Conservation (phyloP, 2,113 vertebrate genomes). For the Gyps fulvus region DNA sequence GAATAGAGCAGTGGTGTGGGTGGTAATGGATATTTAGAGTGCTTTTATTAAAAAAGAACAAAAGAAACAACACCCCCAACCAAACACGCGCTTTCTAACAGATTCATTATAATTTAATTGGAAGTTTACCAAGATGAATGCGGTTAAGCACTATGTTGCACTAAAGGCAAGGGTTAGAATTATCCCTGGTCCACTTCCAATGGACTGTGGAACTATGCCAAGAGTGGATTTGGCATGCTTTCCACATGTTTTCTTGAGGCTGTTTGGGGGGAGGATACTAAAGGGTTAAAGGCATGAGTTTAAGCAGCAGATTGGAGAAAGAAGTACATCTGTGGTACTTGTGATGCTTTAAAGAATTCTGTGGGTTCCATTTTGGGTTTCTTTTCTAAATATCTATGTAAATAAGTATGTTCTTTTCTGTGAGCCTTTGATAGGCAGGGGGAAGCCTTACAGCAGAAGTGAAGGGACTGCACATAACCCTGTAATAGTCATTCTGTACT, state of each 20-base stretch:
- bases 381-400: background rate
- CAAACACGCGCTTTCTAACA: background rate
- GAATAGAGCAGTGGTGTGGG: accelerated
- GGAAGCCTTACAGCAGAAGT: background rate
- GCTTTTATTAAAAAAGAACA: background rate
- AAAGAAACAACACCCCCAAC: background rate
- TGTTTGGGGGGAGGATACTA: background rate
- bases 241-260: background rate
- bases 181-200: background rate
- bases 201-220: background rate
- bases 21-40: slow-evolving; percentile 18
- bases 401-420: background rate
- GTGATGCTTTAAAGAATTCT: background rate
- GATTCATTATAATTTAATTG: background rate
- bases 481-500: background rate
- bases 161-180: background rate
- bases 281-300: background rate
- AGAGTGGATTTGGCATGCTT: background rate
- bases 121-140: background rate
- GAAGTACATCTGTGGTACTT: background rate
- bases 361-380: background rate
- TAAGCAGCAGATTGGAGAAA: background rate
- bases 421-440: background rate
- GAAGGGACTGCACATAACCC: background rate
- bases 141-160: background rate